A percentile compares a stretch with the other conserved stretches of the same genome.
These are phyloP conservation scores for Esperia sulphurella DNA, from an alignment of 2,888 invertebrate species.

Conservation along the genomic window DNA sequence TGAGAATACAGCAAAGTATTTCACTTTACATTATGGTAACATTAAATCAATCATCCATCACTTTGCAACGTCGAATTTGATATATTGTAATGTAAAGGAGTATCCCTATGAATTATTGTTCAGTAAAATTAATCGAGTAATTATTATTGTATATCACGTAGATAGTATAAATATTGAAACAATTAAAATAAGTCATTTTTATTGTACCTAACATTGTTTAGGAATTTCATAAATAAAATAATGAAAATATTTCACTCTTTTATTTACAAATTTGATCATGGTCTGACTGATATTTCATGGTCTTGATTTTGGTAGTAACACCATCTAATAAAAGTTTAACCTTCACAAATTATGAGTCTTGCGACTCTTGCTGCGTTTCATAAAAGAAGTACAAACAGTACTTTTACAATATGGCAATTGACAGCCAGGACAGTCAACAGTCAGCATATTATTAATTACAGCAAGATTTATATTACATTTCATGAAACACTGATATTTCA, in stretches of 20 bases:
- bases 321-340: too few species aligned
- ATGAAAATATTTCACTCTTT: constrained; percentile 20
- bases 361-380: too few species aligned
- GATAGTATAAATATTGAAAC: constrained; percentile 58
- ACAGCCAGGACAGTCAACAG: too few species aligned
- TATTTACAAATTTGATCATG: constrained; percentile 5
- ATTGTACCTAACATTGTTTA: constrained; percentile 38
- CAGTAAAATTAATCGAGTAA: constrained; percentile 38
- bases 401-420: too few species aligned
- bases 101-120: constrained; percentile 40
- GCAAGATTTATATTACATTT: too few species aligned
- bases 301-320: too few species aligned
- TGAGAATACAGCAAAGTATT: not conserved
- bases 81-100: constrained; percentile 33
- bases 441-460: too few species aligned
- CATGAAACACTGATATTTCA: too few species aligned
- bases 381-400: too few species aligned
- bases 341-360: too few species aligned
- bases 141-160: constrained; percentile 47
- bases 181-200: constrained; percentile 60
- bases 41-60: constrained; percentile 23
- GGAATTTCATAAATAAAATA: constrained; percentile 53
- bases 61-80: constrained; percentile 47
- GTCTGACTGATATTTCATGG: too few species aligned
- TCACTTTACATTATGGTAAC: constrained; percentile 21